Percentiles rank a stretch among this genome's conserved stretches.
These are phyloP conservation scores for Zaprionus kolodkinae DNA, from an alignment of 1,140 invertebrate species.

Conservation along the genomic window DNA sequence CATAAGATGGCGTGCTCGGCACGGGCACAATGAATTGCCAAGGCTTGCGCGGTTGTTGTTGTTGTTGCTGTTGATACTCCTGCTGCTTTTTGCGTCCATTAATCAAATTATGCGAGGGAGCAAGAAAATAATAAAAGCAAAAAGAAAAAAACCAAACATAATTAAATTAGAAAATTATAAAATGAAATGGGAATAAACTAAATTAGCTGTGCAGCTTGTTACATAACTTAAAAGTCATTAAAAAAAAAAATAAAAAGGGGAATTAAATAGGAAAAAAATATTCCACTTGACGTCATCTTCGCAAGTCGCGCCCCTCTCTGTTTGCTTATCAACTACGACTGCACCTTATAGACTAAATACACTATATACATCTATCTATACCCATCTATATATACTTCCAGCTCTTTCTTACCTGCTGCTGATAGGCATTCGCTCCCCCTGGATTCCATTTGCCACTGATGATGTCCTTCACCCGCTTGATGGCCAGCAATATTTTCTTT, in stretches of 20 bases:
- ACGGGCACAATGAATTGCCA: conserved; percentile 79
- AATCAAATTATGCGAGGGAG: conserved; percentile 18
- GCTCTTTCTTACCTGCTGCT: conserved; percentile 73
- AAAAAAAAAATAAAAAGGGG: background rate
- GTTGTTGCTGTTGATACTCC: conserved; percentile 45
- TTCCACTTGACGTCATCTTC: conserved; percentile 6
- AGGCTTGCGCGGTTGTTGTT: conserved; percentile 51
- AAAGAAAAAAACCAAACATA: conserved; percentile 5
- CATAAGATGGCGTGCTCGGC: conserved; percentile 79
- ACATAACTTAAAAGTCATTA: background rate
- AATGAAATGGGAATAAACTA: conserved; percentile 35
- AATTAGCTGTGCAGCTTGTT: background rate
- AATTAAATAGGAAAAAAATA: background rate
- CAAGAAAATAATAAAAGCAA: background rate
- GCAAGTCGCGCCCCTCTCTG: background rate
- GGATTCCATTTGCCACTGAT: conserved; percentile 91
- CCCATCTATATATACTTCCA: background rate
- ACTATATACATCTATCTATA: too few species aligned
- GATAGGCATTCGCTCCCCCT: conserved; percentile 76
- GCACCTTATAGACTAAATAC: background rate
- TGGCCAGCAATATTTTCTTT: conserved; percentile 98
- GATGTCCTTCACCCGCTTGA: conserved; percentile 98
- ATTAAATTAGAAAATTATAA: conserved; percentile 32
- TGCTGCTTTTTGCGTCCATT: conserved; percentile 25
- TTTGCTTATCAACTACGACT: background rate